Evolutionary conservation across 30 jellyfish, hydroid and myxozoan species (phyloP), one percentile per base, ranked within the genome.

Genomic region (Catostylus mosaicus): DNA sequence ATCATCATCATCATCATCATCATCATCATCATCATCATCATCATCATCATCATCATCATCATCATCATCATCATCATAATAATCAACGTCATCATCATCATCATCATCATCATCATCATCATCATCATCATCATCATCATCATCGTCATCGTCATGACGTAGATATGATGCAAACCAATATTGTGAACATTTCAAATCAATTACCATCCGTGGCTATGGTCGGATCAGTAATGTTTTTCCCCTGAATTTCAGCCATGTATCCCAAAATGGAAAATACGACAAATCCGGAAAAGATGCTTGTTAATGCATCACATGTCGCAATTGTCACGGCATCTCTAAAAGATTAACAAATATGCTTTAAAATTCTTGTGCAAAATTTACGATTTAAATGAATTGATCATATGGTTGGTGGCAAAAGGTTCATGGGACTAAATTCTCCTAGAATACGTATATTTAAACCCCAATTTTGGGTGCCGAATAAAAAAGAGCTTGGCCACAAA

Each of bases 241-340:
- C 93, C 46, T 89, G 97, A 0, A 89, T 54, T n/a, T 45, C 72
- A 1, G 95, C 97, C 95, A 89, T 82, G 54, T 89, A 89, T 9
- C 97, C 97, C 0, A 89, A 63, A n/a, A 89, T 83, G 8, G 88
- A 30, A 57, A 89, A 89, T 16, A 89, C 97, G n/a, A 89, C 97
- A 57, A 89, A 82, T 19, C 97, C 97, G 16, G 97, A 89, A 71
- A 89, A 89, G 12, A 89, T 82, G 60, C 97, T 89, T 18, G 97
- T 89, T 16, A 83, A 47, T 22, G 97, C 97, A 74, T 89, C 97
- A 26, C 84, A 30, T 18, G 75, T 1, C n/a, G 94, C 43, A 56
- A 89, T 89, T 3, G 82, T 78, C 71, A 89, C 33, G 5, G 97
- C 97, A 75, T 89, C 97, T 67, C 97, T 89, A 16, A 35, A 1